Evolutionary conservation across 1,140 invertebrate genomes (phyloP), one percentile per base, ranked within the genome.

Genomic region (Heliconius himera): DNA sequence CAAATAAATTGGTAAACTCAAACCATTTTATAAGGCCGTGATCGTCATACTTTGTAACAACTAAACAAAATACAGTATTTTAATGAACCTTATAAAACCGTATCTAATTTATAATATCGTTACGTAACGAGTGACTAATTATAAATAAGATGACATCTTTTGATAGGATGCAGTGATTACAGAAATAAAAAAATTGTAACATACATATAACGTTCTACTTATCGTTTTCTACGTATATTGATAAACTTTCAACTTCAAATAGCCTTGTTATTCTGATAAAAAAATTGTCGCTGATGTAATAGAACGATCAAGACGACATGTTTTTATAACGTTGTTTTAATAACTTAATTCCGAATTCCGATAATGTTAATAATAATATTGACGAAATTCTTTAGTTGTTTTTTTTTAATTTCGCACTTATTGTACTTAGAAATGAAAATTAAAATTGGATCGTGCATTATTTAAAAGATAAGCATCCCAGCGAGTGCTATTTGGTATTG

Each of bases 231-330:
- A 74, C 81, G 79, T 81, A 84, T 77, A 76, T 54, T 79, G 83
- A 84, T 84, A 84, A 84, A 84, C 83, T 84, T 82, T 84, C 75
- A 84, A 84, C 81, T 82, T 84, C 81, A 82, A 80, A 82, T 78
- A 79, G 33, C 56, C 72, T 76, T 79, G 73, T 82, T 75, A 77
- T 38, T 76, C 26, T 78, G 81, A 84, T 84, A 78, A 82, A 78
- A 84, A 83, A 46, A 46, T 82, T 82, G 49, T 49, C 70, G 60
- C 73, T 79, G 78, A 79, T 79, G 78, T 79, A 79, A 79, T 70
- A 79, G 70, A 74, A 76, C 60, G 54, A 76, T 76, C 38, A 70
- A 76, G 49, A 76, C 38, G 26, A 66, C 20, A 16, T 70, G 72
- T 78, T 38, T 56, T 72, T 73, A 18, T 77, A 8, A 66, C 11